Conservation (phyloP, 2,888 invertebrate genomes). For the Ligdia adustata region DNA sequence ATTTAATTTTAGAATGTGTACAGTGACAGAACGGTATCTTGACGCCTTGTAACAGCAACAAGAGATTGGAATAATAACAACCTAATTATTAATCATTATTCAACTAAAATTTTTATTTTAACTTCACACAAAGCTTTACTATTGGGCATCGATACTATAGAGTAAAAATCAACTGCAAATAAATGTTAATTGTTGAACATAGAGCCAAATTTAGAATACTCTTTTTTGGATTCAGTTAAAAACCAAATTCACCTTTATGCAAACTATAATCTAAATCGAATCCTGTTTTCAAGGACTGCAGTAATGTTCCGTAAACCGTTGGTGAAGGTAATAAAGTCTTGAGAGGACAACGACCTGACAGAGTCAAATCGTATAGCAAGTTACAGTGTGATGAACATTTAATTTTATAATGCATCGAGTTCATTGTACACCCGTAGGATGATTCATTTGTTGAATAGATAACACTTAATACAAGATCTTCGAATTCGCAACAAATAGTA, state of each 20-base stretch:
- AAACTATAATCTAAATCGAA: conserved; percentile 45
- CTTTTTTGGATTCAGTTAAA: too few species aligned
- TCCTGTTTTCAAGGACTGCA: conserved; percentile 75
- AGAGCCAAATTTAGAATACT: too few species aligned
- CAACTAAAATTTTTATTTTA: too few species aligned
- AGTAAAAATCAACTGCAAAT: too few species aligned
- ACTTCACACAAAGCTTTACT: too few species aligned
- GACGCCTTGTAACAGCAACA: conserved; percentile 15
- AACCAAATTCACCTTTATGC: conserved; percentile 34
- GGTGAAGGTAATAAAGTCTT: conserved; percentile 74
- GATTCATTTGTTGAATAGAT: conserved; percentile 67
- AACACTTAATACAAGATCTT: conserved; percentile 52
- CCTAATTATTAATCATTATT: too few species aligned
- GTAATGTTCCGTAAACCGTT: conserved; percentile 73
- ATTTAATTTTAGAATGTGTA: conserved; percentile 35
- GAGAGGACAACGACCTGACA: conserved; percentile 77
- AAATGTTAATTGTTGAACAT: too few species aligned
- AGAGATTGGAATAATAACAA: too few species aligned
- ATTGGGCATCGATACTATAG: too few species aligned
- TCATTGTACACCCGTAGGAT: conserved; percentile 59
- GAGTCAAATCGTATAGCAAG: conserved; percentile 73
- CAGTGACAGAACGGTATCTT: conserved; percentile 33
- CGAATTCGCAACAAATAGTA: conserved; percentile 41
- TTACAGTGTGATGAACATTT: conserved; percentile 67
- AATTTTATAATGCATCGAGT: conserved; percentile 71